Evolutionary conservation across 2,797 vertebrate genomes (phyloP), one percentile per base, ranked within the genome.

Genomic region (Lutjanus argentimaculatus): DNA sequence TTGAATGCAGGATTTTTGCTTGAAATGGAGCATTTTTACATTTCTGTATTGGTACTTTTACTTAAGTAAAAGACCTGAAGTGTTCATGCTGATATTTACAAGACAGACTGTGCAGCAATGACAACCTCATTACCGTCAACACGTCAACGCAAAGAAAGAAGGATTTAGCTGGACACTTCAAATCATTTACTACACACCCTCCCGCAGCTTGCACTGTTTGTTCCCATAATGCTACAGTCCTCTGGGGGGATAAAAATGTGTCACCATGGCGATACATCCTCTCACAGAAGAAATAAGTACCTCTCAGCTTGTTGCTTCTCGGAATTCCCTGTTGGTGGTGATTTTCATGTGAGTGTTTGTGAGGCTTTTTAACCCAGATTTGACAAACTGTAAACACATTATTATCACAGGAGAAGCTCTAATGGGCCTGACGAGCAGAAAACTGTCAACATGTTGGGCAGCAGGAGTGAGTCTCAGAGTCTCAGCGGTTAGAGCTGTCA

Each of bases 181-280:
- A 36, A 63, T 63, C 15, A 17, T 66, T 79, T 36, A 48, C 56
- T 17, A n/a, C 6, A 25, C 46, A n/a, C 6, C 40, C 46, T 55
- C 43, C 46, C 72, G 67, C 70, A 79, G 80, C 43, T 73, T 59
- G n/a, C 51, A 16, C 78, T 70, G 67, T 86, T 84, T 83, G 74
- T 68, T 80, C 64, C 62, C 40, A 55, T 80, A 75, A 77, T 82
- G 82, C 79, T 10, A 36, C 67, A 63, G 70, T 58, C 59, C 75
- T 67, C 75, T 14, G 67, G 58, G 73, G 43, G 79, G 79, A 71
- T 73, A 48, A 67, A 67, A 46, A 79, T 48, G 66, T 76, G 77
- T 80, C 79, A 65, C 65, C 72, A 77, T 64, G 56, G 85, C 69
- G 21, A 82, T 73, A 67, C 71, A 61, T 82, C 64, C 74, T 67